Conservation (phyloP, 1,140 invertebrate genomes). For the Melipona quadrifasciata region DNA sequence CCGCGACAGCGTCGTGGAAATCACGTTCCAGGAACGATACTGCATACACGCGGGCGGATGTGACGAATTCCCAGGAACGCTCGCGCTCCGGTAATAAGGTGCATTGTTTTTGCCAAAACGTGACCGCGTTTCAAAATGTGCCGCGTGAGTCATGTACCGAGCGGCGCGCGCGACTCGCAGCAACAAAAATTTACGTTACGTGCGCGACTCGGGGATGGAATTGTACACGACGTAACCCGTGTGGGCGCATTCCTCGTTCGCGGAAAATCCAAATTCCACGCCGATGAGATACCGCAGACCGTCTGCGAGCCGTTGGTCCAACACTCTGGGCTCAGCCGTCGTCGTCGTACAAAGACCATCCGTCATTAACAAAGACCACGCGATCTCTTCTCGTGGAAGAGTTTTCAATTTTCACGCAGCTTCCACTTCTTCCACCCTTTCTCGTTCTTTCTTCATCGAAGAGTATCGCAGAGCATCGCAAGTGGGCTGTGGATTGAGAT, state of each 20-base stretch:
- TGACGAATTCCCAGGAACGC: slow-evolving; percentile 31
- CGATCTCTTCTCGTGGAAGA: neutral
- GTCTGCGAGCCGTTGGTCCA: slow-evolving; percentile 21
- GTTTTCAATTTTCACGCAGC: neutral
- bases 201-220: slow-evolving; percentile 66
- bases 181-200: slow-evolving; percentile 35
- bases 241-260: slow-evolving; percentile 42
- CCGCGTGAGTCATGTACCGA: slow-evolving; percentile 67
- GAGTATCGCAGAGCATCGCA: neutral
- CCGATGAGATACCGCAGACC: slow-evolving; percentile 50
- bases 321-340: slow-evolving; percentile 25
- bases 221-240: slow-evolving; percentile 36
- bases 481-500: no score
- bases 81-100: slow-evolving; percentile 45
- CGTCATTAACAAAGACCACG: slow-evolving; percentile 2
- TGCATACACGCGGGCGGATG: slow-evolving; percentile 11
- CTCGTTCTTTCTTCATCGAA: neutral
- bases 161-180: neutral
- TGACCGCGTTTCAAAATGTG: slow-evolving; percentile 71
- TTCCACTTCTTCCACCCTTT: neutral
- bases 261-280: slow-evolving; percentile 48
- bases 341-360: slow-evolving; percentile 18
- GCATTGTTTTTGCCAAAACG: slow-evolving; percentile 74
- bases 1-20: neutral
- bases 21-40: neutral